These are phyloP conservation scores for Petrolisthes cinctipes DNA, from an alignment of 2,888 invertebrate species.

Conservation along the genomic window DNA sequence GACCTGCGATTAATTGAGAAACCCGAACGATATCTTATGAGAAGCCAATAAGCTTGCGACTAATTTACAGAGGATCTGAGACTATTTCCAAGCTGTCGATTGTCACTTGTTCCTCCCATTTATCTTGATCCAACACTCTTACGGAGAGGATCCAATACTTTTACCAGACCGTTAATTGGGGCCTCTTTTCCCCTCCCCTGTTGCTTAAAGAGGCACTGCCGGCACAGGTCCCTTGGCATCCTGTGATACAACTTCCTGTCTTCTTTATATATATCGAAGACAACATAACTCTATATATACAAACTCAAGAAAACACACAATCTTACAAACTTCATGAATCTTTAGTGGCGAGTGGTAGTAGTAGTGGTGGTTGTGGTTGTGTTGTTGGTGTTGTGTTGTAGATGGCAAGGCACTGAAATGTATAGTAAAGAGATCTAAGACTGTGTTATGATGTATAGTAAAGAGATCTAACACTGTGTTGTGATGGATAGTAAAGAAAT, in stretches of 20 bases:
- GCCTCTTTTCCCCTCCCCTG: constrained; percentile 45
- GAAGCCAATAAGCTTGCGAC: constrained; percentile 59
- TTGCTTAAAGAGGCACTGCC: constrained; percentile 51
- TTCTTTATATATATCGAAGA: not conserved
- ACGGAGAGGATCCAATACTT: constrained; percentile 63
- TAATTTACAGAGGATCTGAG: constrained; percentile 63
- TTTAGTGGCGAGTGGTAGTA: too few species aligned
- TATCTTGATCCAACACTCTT: constrained; percentile 65
- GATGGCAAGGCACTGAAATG: too few species aligned
- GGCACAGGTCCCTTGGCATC: not conserved
- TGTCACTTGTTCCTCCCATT: constrained; percentile 65
- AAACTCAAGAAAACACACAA: not conserved
- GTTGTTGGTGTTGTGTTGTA: too few species aligned
- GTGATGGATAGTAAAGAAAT: too few species aligned
- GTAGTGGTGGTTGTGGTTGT: too few species aligned
- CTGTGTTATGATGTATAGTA: too few species aligned
- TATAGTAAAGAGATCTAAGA: too few species aligned
- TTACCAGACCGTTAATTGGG: constrained; percentile 63
- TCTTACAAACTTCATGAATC: too few species aligned
- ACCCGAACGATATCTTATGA: constrained; percentile 52
- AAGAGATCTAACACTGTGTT: too few species aligned
- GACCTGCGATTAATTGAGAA: constrained; percentile 47
- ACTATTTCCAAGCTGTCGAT: constrained; percentile 65
- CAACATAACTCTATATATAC: not conserved
- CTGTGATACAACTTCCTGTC: not conserved